Conservation (phyloP, 2,888 invertebrate species). For the Bursaphelenchus okinawaensis region DNA sequence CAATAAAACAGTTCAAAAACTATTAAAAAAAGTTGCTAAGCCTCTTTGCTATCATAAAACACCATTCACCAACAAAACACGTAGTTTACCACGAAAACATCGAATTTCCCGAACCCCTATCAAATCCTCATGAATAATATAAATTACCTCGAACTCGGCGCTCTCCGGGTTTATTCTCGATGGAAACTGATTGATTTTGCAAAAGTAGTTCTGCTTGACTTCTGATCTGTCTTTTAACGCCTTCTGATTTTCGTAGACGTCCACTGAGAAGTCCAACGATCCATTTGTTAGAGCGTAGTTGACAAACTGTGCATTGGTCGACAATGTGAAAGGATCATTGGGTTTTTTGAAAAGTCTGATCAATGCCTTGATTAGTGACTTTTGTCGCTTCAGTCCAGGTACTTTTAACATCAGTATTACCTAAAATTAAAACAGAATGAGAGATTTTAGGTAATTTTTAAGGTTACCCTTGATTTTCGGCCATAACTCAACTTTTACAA, state of each 20-base stretch:
- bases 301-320: slow-evolving; percentile 51
- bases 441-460: not conserved
- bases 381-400: slow-evolving; percentile 48
- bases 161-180: slow-evolving; percentile 53
- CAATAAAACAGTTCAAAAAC: too few species aligned
- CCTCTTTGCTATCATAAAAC: too few species aligned
- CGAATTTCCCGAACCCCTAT: too few species aligned
- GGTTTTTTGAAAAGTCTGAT: slow-evolving; percentile 50
- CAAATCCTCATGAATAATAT: too few species aligned
- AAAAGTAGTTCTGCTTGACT: slow-evolving; percentile 42
- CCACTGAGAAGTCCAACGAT: slow-evolving; percentile 42
- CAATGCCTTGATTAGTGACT: slow-evolving; percentile 37
- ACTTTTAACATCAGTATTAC: slow-evolving; percentile 50
- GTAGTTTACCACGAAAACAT: too few species aligned
- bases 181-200: slow-evolving; percentile 50
- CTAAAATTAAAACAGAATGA: slow-evolving; percentile 11
- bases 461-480: too few species aligned
- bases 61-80: too few species aligned
- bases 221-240: slow-evolving; percentile 39
- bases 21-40: too few species aligned
- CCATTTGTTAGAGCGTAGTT: slow-evolving; percentile 41
- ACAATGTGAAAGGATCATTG: slow-evolving; percentile 47
- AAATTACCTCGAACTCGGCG: slow-evolving; percentile 54
- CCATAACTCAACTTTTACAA: too few species aligned
- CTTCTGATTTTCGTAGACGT: slow-evolving; percentile 46